A percentile compares a stretch with the other conserved stretches of the same genome.
Evolutionary conservation across 2,113 vertebrate species (phyloP).

Genomic region (Puma concolor): DNA sequence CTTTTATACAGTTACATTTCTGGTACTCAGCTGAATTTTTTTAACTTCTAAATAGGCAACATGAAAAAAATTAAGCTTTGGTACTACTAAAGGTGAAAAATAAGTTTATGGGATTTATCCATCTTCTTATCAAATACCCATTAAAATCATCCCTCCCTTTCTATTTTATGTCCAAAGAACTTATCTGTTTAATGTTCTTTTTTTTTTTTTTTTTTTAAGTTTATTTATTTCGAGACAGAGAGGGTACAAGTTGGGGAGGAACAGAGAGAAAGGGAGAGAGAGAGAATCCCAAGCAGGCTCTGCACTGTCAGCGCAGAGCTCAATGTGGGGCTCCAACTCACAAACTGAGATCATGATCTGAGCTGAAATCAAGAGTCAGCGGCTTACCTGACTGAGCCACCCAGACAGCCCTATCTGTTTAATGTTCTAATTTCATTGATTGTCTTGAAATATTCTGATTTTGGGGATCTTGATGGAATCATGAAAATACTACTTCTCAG

Average conservation of each 20-base stretch:
- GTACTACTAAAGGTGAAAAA: neutral
- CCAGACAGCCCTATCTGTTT: too few species aligned
- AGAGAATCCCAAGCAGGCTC: too few species aligned
- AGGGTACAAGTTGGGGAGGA: too few species aligned
- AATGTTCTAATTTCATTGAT: neutral
- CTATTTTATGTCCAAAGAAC: neutral
- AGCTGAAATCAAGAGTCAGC: too few species aligned
- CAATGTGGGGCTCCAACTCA: too few species aligned
- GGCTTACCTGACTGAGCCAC: too few species aligned
- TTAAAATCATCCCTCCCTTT: neutral
- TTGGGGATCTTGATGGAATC: neutral
- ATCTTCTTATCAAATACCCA: neutral
- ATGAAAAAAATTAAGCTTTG: neutral
- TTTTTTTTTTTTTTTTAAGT: too few species aligned
- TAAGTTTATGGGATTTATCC: neutral
- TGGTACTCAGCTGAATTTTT: neutral
- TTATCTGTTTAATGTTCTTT: neutral
- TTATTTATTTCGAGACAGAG: too few species aligned
- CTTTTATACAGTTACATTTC: neutral
- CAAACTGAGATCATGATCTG: too few species aligned
- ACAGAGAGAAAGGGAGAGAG: too few species aligned
- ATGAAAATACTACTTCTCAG: neutral
- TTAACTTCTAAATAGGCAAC: neutral
- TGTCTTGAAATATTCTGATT: constrained; percentile 20
- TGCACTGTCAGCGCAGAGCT: too few species aligned